These are phyloP conservation scores for Aphelenchoides bicaudatus DNA, from an alignment of 2,888 invertebrate species.

Conservation along the genomic window DNA sequence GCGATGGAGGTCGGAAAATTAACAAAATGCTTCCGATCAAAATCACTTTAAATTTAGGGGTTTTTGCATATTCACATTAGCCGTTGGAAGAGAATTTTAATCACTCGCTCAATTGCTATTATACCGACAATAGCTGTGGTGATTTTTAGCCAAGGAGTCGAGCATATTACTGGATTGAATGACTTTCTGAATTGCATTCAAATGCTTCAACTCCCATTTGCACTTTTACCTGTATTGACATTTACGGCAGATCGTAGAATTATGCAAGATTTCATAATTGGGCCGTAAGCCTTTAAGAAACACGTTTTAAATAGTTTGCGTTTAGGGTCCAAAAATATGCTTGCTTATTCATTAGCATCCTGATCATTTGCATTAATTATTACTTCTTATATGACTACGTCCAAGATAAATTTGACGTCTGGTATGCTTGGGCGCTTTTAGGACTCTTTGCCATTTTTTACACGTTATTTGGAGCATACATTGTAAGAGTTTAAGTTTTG, in stretches of 20 bases:
- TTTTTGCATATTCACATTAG: constrained; percentile 80
- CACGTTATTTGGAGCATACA: constrained; percentile 37
- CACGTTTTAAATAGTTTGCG: background rate
- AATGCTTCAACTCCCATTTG: constrained; percentile 81
- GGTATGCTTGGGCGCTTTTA: constrained; percentile 60
- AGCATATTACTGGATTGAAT: constrained; percentile 68
- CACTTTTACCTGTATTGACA: constrained; percentile 77
- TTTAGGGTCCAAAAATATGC: constrained; percentile 59
- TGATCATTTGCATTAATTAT: constrained; percentile 75
- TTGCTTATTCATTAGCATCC: constrained; percentile 58
- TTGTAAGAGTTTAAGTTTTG: constrained; percentile 28
- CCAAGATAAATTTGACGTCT: constrained; percentile 29
- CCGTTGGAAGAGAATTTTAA: constrained; percentile 78
- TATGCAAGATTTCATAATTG: constrained; percentile 80
- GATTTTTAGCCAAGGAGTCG: constrained; percentile 56
- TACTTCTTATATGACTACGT: constrained; percentile 73
- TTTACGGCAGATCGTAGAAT: constrained; percentile 75
- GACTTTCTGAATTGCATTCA: constrained; percentile 80
- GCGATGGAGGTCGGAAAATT: constrained; percentile 63
- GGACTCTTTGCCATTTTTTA: constrained; percentile 37
- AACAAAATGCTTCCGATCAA: background rate
- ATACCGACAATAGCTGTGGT: constrained; percentile 65
- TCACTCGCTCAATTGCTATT: constrained; percentile 80
- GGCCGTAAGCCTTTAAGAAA: constrained; percentile 67
- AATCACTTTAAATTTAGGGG: constrained; percentile 64